Conservation (phyloP, 64 coral and sea anemone species). For the Stylophora pistillata region DNA sequence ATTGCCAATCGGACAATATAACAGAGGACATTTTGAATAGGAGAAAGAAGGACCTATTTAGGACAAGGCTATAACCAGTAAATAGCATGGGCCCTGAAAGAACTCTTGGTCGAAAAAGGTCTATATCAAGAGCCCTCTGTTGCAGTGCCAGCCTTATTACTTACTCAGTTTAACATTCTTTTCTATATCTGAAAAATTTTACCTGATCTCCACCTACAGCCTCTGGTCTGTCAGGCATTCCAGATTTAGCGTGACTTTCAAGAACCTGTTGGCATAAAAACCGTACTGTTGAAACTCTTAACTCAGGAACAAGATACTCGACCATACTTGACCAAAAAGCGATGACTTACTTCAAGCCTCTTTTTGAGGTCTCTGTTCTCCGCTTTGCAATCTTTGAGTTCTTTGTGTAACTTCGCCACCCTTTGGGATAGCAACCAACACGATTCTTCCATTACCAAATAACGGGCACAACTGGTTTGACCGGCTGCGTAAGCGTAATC, state of each 20-base stretch:
- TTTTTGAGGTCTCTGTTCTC: slow-evolving; percentile 82
- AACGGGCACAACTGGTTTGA: slow-evolving; percentile 89
- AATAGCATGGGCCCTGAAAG: too few species aligned
- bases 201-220: slow-evolving; percentile 90
- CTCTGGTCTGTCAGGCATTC: slow-evolving; percentile 71
- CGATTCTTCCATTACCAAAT: slow-evolving; percentile 86
- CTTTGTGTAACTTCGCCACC: slow-evolving; percentile 61
- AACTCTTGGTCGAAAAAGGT: too few species aligned
- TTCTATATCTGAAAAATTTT: not conserved
- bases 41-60: too few species aligned
- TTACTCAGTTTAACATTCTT: too few species aligned
- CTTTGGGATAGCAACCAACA: slow-evolving; percentile 78
- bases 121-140: too few species aligned
- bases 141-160: too few species aligned
- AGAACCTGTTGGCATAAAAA: slow-evolving; percentile 43
- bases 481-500: slow-evolving; percentile 77
- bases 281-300: not conserved
- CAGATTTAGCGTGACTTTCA: slow-evolving; percentile 48
- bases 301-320: too few species aligned
- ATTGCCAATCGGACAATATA: too few species aligned
- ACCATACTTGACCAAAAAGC: too few species aligned
- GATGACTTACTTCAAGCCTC: slow-evolving; percentile 64
- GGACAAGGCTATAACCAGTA: too few species aligned
- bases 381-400: slow-evolving; percentile 62
- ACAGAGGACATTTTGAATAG: too few species aligned